Percentiles rank a stretch among this genome's conserved stretches.
These are phyloP conservation scores for Paralichthys olivaceus DNA, from an alignment of 2,113 vertebrate genomes.

Conservation along the genomic window DNA sequence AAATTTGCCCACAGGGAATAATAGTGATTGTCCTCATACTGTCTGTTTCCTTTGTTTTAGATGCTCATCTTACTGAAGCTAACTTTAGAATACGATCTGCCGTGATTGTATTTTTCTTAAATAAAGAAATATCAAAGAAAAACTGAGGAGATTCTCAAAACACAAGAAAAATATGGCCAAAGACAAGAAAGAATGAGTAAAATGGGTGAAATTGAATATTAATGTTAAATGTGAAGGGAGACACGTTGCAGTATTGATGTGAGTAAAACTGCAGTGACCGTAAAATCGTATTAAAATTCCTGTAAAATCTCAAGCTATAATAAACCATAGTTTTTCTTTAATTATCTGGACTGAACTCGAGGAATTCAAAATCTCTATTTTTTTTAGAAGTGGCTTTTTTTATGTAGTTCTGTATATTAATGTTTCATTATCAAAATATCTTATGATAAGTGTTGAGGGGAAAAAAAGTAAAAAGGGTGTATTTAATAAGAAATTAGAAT, in stretches of 20 bases:
- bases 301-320: no score
- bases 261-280: no score
- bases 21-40: constrained; percentile 24
- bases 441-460: no score
- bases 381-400: neutral
- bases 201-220: no score
- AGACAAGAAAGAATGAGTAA: no score
- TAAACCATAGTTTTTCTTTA: neutral
- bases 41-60: constrained; percentile 21
- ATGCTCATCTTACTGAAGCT: constrained; percentile 8
- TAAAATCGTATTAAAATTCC: no score
- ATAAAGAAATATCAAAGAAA: neutral
- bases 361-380: neutral
- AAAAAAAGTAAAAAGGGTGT: no score
- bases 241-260: no score
- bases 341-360: neutral
- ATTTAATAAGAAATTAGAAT: neutral
- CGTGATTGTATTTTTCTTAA: neutral
- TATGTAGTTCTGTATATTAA: no score
- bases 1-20: constrained; percentile 14
- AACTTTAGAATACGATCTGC: neutral
- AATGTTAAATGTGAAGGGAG: no score
- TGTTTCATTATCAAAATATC: no score
- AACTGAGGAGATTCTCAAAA: neutral
- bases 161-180: no score